Conservation (phyloP, 35 echinoderm and acorn worm genomes). For the Apostichopus californicus region DNA sequence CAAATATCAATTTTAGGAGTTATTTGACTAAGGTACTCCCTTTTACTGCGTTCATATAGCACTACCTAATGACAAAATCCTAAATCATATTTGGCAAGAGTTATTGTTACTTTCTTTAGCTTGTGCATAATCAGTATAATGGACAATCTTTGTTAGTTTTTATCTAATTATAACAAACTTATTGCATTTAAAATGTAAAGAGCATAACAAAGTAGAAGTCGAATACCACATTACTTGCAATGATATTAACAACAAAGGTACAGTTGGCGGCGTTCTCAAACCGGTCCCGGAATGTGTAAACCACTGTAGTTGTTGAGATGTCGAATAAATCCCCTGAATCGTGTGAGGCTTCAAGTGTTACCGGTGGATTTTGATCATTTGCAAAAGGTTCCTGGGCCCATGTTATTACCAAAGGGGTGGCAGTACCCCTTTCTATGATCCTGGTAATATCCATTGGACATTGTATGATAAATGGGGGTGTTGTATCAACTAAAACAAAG, state of each 20-base stretch:
- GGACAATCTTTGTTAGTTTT: no score
- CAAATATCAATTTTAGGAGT: no score
- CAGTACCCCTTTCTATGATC: not conserved
- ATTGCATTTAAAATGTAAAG: not conserved
- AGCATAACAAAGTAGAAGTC: not conserved
- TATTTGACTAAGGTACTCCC: no score
- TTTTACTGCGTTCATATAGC: no score
- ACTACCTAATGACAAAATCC: no score
- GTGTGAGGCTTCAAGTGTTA: not conserved
- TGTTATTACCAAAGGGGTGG: not conserved
- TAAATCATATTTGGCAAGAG: no score
- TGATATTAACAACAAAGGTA: conserved; percentile 5
- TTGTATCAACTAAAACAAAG: conserved; percentile 8
- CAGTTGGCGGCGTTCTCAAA: conserved; percentile 13
- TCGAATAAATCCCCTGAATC: not conserved
- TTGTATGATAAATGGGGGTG: not conserved
- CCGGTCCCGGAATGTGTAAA: conserved; percentile 9
- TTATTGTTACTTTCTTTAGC: no score
- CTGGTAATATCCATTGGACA: not conserved
- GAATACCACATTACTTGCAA: conserved; percentile 15
- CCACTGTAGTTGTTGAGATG: not conserved
- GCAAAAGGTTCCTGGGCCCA: not conserved
- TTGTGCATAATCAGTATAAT: no score
- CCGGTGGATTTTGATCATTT: conserved; percentile 25
- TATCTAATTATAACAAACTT: no score